These are phyloP conservation scores for Etia nguti DNA, from an alignment of 2,113 vertebrate species.

Conservation along the genomic window DNA sequence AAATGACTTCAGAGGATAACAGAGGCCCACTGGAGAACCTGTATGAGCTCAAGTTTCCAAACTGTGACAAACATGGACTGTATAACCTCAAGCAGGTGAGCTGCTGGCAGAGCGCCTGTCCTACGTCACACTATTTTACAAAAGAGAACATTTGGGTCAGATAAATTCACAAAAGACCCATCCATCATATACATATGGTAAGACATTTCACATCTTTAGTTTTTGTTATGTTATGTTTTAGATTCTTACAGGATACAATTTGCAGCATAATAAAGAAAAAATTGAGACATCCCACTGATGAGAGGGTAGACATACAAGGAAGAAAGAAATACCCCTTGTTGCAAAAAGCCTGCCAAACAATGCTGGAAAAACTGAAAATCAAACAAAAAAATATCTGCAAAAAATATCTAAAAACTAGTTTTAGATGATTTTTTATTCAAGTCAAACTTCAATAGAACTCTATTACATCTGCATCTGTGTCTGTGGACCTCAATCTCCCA, in stretches of 20 bases:
- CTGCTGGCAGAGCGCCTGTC: neutral
- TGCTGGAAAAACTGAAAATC: neutral
- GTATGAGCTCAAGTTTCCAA: slow-evolving; percentile 90
- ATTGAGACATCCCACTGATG: neutral
- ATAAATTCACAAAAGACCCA: neutral
- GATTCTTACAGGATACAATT: neutral
- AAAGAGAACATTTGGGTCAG: neutral
- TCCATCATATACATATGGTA: neutral
- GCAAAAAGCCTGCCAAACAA: neutral
- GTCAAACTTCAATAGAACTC: neutral
- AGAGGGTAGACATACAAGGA: neutral
- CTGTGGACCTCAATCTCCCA: neutral
- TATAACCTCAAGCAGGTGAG: slow-evolving; percentile 96
- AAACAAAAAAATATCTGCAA: neutral
- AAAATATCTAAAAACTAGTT: neutral
- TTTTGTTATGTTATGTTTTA: neutral
- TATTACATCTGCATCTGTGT: neutral
- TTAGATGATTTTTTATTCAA: neutral
- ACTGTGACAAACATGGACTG: slow-evolving; percentile 90
- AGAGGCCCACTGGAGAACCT: slow-evolving; percentile 89
- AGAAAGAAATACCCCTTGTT: neutral
- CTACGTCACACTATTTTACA: neutral
- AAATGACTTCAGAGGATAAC: slow-evolving; percentile 86
- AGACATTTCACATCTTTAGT: neutral
- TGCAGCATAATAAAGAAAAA: neutral